Evolutionary conservation across 1,140 invertebrate genomes (phyloP), one percentile per base, ranked within the genome.

Genomic region (Steinernema khuongi): DNA sequence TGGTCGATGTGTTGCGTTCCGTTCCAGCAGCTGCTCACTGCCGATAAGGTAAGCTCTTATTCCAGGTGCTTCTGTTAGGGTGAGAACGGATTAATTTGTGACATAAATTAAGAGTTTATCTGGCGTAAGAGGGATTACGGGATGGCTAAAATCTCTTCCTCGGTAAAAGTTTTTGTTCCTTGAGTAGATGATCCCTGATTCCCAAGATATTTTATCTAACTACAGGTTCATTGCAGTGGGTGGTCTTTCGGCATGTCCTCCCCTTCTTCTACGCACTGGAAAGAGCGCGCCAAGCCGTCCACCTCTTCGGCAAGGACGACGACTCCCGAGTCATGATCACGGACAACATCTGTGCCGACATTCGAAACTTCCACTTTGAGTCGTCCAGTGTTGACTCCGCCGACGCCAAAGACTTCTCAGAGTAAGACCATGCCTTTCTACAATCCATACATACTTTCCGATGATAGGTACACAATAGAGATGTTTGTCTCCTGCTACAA

Each of bases 161-260:
- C n/a, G n/a, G n/a, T n/a, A n/a, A n/a, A n/a, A n/a, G n/a, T n/a
- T n/a, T n/a, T n/a, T n/a, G n/a, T n/a, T n/a, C n/a, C n/a, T n/a
- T n/a, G n/a, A n/a, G n/a, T n/a, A n/a, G n/a, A n/a, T n/a, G n/a
- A n/a, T n/a, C n/a, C n/a, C n/a, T n/a, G n/a, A n/a, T n/a, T n/a
- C n/a, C n/a, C n/a, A n/a, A n/a, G n/a, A n/a, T n/a, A n/a, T n/a
- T n/a, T n/a, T n/a, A n/a, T n/a, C n/a, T n/a, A n/a, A n/a, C n/a
- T n/a, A n/a, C n/a, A n/a, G n/a, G n/a, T n/a, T n/a, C n/a, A n/a
- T 41, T 69, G 11, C 30, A 69, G 60, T 77, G 75, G 75, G 31
- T 77, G 31, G 67, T 77, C 33, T 77, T 77, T 68, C 73, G 73
- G 33, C 71, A 77, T 31, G 70, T 77, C 28, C 70, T 72, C 68